These are phyloP conservation scores for Ectemnius lituratus DNA, from an alignment of 2,888 invertebrate genomes.

Conservation along the genomic window DNA sequence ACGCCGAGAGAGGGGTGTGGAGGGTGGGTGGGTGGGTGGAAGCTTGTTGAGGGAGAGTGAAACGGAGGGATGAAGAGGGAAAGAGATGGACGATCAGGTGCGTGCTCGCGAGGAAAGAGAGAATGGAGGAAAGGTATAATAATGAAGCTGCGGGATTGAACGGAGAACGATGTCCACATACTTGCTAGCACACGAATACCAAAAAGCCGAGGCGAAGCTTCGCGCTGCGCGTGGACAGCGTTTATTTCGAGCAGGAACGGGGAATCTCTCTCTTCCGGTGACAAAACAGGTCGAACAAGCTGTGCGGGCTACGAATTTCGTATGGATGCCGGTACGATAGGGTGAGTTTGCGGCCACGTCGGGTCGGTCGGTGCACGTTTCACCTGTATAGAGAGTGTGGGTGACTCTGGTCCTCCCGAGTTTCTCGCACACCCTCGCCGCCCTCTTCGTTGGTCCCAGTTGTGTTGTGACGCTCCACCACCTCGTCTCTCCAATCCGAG, in stretches of 20 bases:
- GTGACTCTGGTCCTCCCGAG: neutral
- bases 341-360: constrained; percentile 55
- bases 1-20: neutral
- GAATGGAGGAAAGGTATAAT: too few relatives aligned
- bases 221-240: constrained; percentile 24
- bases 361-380: constrained; percentile 50
- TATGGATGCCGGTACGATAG: constrained; percentile 57
- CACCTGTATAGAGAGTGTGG: constrained; percentile 33
- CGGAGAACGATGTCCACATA: too few relatives aligned
- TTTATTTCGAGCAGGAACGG: constrained; percentile 58
- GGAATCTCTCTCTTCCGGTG: constrained; percentile 55
- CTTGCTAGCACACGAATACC: too few relatives aligned
- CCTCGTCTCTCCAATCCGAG: neutral
- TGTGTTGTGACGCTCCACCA: constrained; percentile 1
- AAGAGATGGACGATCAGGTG: constrained; percentile 13
- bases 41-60: constrained; percentile 17
- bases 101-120: too few relatives aligned
- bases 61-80: constrained; percentile 27
- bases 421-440: constrained; percentile 1
- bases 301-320: constrained; percentile 58
- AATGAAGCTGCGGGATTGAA: too few relatives aligned
- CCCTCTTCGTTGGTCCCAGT: constrained; percentile 4
- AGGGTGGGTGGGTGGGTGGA: neutral
- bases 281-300: constrained; percentile 62
- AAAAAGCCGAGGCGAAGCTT: too few relatives aligned